A percentile compares a stretch with the other conserved stretches of the same genome.
These are phyloP conservation scores for Anastatus disparis DNA, from an alignment of 1,140 invertebrate genomes.

Conservation along the genomic window DNA sequence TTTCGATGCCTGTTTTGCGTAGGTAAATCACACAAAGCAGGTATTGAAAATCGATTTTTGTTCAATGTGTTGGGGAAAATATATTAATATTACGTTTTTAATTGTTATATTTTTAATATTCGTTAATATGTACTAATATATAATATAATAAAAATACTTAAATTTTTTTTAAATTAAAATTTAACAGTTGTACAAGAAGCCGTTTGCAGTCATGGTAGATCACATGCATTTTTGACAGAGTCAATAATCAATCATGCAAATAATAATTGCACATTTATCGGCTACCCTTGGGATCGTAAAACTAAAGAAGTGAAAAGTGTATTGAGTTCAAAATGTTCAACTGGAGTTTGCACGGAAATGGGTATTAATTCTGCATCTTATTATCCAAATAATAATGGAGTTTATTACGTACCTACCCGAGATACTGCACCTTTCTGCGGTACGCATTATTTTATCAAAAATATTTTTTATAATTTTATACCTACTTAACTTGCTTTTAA, in stretches of 20 bases:
- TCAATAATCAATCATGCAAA: slow-evolving; percentile 58
- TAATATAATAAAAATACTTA: background rate
- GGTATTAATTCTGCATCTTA: slow-evolving; percentile 47
- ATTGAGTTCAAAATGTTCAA: slow-evolving; percentile 31
- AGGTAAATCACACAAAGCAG: too few relatives aligned
- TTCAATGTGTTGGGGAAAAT: too few relatives aligned
- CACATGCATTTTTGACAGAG: slow-evolving; percentile 70
- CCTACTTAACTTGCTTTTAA: too few relatives aligned
- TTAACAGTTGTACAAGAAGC: slow-evolving; percentile 65
- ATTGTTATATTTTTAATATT: too few relatives aligned
- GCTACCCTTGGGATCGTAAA: slow-evolving; percentile 67
- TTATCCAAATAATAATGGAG: background rate
- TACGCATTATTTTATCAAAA: too few relatives aligned
- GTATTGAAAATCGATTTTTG: too few relatives aligned
- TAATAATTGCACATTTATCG: slow-evolving; percentile 67
- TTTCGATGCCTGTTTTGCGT: too few relatives aligned
- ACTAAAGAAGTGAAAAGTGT: slow-evolving; percentile 47
- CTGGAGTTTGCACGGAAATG: slow-evolving; percentile 48
- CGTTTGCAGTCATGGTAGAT: slow-evolving; percentile 71
- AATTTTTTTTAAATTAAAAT: too few relatives aligned
- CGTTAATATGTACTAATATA: too few relatives aligned
- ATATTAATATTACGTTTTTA: too few relatives aligned
- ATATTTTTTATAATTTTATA: too few relatives aligned
- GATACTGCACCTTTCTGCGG: slow-evolving; percentile 39
- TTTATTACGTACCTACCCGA: slow-evolving; percentile 38